Evolutionary conservation across 1,140 invertebrate genomes (phyloP).

Genomic region (Drosophila mojavensis): DNA sequence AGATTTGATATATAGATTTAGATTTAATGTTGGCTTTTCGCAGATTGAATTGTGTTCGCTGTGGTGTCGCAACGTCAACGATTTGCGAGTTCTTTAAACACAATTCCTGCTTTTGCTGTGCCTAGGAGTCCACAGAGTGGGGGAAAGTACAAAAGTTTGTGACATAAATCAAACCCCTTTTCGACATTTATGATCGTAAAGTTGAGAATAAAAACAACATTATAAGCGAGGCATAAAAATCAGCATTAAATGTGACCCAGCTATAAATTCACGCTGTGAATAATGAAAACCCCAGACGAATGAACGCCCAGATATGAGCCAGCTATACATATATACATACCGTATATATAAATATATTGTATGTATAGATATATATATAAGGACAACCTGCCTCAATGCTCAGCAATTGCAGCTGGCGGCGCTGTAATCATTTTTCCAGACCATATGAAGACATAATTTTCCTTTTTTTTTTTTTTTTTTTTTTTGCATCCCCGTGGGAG

Average conservation of each 20-base stretch:
- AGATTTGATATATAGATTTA: not conserved
- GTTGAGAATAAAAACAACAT: slow-evolving; percentile 74
- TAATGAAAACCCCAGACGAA: slow-evolving; percentile 52
- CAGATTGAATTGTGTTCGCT: slow-evolving; percentile 3
- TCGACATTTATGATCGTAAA: slow-evolving; percentile 83
- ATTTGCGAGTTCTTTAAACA: slow-evolving; percentile 17
- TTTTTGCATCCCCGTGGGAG: not conserved
- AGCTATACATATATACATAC: not conserved
- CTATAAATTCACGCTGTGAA: slow-evolving; percentile 63
- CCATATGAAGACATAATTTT: slow-evolving; percentile 51
- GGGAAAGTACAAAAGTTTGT: slow-evolving; percentile 61
- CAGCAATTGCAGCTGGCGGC: slow-evolving; percentile 18
- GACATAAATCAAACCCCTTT: slow-evolving; percentile 78
- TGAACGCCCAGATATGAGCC: slow-evolving; percentile 35
- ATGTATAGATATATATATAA: not conserved
- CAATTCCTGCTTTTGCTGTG: not conserved
- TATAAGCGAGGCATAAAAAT: slow-evolving; percentile 53
- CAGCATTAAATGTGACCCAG: slow-evolving; percentile 52
- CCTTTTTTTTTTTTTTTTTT: not conserved
- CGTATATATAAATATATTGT: not conserved
- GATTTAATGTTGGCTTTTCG: not conserved
- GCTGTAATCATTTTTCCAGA: slow-evolving; percentile 29
- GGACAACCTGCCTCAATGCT: slow-evolving; percentile 38
- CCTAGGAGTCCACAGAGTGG: slow-evolving; percentile 7
- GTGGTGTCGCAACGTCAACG: slow-evolving; percentile 7